Evolutionary conservation across 2,797 vertebrate genomes (phyloP).

Genomic region (Lemur catta): DNA sequence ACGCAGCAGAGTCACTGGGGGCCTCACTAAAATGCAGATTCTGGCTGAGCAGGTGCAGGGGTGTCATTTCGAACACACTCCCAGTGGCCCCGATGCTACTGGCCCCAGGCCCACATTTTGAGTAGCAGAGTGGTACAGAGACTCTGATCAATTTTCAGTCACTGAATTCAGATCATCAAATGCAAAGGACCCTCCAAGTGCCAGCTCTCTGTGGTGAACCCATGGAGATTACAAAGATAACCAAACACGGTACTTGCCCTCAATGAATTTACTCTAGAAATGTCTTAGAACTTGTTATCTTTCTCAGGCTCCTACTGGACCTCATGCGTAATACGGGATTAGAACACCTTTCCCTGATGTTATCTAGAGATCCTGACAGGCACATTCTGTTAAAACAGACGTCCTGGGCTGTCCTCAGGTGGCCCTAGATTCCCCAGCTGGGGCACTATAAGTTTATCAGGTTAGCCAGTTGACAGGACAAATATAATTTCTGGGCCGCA

Average conservation of each 20-base stretch:
- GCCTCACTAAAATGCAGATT: background rate
- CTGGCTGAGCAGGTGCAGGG: background rate
- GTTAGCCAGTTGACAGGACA: slow-evolving; percentile 62
- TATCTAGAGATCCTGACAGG: background rate
- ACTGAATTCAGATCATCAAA: background rate
- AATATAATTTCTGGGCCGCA: slow-evolving; percentile 60
- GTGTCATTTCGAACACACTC: background rate
- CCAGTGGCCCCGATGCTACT: background rate
- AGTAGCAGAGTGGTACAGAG: background rate
- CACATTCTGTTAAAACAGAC: background rate
- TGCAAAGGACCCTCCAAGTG: background rate
- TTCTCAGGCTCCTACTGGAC: background rate
- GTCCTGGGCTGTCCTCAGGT: slow-evolving; percentile 29
- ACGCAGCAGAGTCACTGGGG: accelerated
- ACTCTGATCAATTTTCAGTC: background rate
- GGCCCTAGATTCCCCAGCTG: background rate
- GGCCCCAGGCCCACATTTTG: no score
- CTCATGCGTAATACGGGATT: background rate
- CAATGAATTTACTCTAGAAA: background rate
- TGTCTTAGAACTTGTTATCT: background rate
- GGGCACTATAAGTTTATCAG: slow-evolving; percentile 29
- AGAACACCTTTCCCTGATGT: background rate
- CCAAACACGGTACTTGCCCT: background rate
- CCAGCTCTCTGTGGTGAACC: background rate
- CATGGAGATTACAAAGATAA: background rate